A percentile compares a stretch with the other conserved stretches of the same genome.
Evolutionary conservation across 1,140 invertebrate species (phyloP).

Genomic region (Ruditapes philippinarum): DNA sequence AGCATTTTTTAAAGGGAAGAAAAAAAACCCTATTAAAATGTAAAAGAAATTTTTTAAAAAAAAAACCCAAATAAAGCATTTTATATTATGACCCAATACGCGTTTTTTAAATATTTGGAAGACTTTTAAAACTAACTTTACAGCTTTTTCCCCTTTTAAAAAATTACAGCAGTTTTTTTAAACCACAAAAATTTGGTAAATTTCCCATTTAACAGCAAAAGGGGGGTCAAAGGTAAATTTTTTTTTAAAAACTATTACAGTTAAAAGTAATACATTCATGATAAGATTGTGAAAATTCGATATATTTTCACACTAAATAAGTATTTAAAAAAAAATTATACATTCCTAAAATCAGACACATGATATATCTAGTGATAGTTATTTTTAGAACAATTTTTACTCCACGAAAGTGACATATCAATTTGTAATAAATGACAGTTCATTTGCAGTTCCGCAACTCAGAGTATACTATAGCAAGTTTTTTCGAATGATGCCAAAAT

Average conservation of each 20-base stretch:
- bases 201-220: neutral
- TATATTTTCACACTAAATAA: no score
- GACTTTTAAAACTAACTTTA: neutral
- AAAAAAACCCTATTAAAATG: slow-evolving; percentile 1
- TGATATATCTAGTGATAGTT: no score
- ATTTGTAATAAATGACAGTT: neutral
- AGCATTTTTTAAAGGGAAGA: neutral
- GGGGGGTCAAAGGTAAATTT: no score
- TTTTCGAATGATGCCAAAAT: neutral
- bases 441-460: neutral
- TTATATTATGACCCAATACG: neutral
- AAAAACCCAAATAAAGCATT: neutral
- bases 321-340: no score
- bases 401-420: no score
- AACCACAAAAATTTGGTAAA: slow-evolving; percentile 54
- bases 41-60: neutral
- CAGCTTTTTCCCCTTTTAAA: slow-evolving; percentile 40
- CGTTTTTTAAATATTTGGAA: neutral
- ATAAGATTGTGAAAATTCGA: no score
- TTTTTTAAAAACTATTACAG: no score
- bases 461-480: no score
- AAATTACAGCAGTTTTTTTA: slow-evolving; percentile 41
- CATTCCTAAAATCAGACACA: no score
- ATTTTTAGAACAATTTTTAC: no score
- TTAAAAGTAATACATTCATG: no score